Percentiles rank a stretch among this genome's conserved stretches.
Conservation (phyloP, 2,113 vertebrate genomes). For the Collichthys lucidus region DNA sequence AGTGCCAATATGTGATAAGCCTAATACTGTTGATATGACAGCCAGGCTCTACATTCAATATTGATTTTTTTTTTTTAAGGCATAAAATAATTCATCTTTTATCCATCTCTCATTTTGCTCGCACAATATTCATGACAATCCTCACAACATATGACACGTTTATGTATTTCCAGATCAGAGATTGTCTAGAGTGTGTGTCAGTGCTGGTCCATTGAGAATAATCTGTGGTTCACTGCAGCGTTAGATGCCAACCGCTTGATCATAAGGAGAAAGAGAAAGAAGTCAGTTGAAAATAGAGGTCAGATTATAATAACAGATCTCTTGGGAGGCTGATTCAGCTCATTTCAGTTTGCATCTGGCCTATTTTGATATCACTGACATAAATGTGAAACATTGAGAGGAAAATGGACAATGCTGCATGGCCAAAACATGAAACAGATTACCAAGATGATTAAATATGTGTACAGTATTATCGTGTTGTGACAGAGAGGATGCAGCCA, state of each 20-base stretch:
- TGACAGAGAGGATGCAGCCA: neutral
- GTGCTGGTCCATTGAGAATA: neutral
- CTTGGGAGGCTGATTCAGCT: constrained; percentile 52
- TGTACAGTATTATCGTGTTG: neutral
- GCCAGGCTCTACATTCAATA: neutral
- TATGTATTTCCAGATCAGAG: no score
- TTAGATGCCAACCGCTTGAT: neutral
- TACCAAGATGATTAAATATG: neutral
- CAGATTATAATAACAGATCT: constrained; percentile 45
- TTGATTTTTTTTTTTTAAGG: neutral
- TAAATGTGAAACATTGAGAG: neutral
- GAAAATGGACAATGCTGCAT: neutral
- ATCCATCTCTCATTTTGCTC: neutral
- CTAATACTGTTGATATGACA: neutral
- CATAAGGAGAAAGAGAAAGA: constrained; percentile 3
- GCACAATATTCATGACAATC: neutral
- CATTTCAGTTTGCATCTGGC: constrained; percentile 33
- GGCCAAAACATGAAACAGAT: neutral
- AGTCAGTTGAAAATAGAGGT: constrained; percentile 39
- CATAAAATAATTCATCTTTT: neutral
- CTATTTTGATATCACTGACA: constrained; percentile 41
- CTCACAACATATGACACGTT: neutral
- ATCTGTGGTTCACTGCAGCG: neutral
- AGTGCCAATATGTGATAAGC: neutral
- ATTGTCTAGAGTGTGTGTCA: neutral